Evolutionary conservation across 2,888 invertebrate species (phyloP), one percentile per base, ranked within the genome.

Genomic region (Lomographa bimaculata): DNA sequence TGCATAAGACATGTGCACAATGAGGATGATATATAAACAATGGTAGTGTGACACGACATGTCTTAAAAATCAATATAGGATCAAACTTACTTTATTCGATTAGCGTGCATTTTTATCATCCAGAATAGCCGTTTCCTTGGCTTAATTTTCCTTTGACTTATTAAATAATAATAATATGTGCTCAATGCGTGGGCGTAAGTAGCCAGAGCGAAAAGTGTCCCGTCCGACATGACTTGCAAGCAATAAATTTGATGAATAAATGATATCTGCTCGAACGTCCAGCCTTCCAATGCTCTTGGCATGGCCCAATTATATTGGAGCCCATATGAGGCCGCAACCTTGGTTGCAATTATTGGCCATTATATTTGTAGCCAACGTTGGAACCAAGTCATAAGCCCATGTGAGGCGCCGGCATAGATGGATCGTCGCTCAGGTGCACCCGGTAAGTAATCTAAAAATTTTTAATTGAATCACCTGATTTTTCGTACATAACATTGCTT

Each of bases 221-320:
- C 20, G 29, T 29, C 29, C 29, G 29, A 29, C 29, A 29, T 29
- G 29, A 29, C 29, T 17, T 29, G 29, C 29, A 20, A 29, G 29
- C 29, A 29, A 29, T 29, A 29, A 29, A 29, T 29, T 29, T 29
- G 29, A 29, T 20, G 7, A 29, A 19, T 29, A 29, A 29, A 19
- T 29, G 20, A 33, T 14, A 23, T 23, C 23, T 23, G 23, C 23
- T 23, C 18, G 8, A 34, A 26, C 26, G 34, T 34, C 26, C 34
- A 26, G 14, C 35, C 27, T 35, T 35, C 35, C 35, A 26, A 35
- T 35, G 35, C 35, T 35, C 35, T 35, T 27, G 27, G 35, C 35
- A 35, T 35, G 35, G 35, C 27, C 26, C 20, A 28, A 23, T 36
- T 36, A 28, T 28, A 28, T 28, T 36, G 36, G 17, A 28, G 27